Base-by-base conservation (phyloP, 2,797 vertebrate genomes). In the Fringilla coelebs region DNA sequence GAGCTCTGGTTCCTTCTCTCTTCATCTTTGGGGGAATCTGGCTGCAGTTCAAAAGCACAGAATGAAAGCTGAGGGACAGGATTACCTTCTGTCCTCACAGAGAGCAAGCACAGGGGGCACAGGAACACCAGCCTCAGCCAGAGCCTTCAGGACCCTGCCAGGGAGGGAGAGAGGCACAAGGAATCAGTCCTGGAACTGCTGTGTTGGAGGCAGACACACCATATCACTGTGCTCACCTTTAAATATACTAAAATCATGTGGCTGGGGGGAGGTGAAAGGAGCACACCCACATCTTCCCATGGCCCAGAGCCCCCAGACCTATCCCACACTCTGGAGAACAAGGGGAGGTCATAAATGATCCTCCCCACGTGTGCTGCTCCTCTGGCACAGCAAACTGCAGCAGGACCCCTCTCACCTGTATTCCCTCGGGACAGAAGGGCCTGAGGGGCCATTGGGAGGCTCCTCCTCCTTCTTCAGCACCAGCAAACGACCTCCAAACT, bases 391-490 rank as follows among this genome's bases (percentile, higher is more conserved):
- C 82, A 61, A 40, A 85, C 8, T 31, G 45, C 52, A 60, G 77
- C 62, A 54, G 55, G 7, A 28, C 11, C 16, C 18, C 34, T 28
- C 71, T 90, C 94, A 98, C 98, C 98, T 98, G 98, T 96, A 98
- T 52, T 99, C 98, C 78, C 97, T 96, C 12, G 96, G 81, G 7
- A 98, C 63, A 14, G 97, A 93, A 31, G 90, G 93, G 24, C 97
- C 96, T 0, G 96, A 88, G 7, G 97, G 93, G 26, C 87, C 89
- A 10, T 89, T 92, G 1, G 96, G 95, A 5, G 97, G 96, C 63
- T 98, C 98, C 95, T 98, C 98, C 95, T 98, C 98, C 96, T 98
- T 98, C 95, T 98, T 98, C 79, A 99, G 97, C 67, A 98, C 98
- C 21, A 98, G 89, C 41, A 94, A 92, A 22, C 5, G 97, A 52